Evolutionary conservation across 2,797 vertebrate genomes (phyloP).

Genomic region (Eutrigla gurnardus): DNA sequence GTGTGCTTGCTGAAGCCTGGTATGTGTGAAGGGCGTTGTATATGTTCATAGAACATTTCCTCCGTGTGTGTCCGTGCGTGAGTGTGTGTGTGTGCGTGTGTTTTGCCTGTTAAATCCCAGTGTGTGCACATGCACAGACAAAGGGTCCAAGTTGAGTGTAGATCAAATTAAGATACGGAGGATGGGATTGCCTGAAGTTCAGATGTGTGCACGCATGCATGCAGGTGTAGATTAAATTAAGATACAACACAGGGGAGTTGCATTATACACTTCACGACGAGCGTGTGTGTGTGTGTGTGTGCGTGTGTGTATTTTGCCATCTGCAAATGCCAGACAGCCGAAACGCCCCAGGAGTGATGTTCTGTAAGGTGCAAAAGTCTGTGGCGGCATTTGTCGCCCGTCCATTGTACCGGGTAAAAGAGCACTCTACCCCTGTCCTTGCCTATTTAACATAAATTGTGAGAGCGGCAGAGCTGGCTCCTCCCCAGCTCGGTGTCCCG

Average conservation of each 20-base stretch:
- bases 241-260: slow-evolving; percentile 71
- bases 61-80: neutral
- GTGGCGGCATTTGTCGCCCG: slow-evolving; percentile 70
- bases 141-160: slow-evolving; percentile 61
- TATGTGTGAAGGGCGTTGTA: slow-evolving; percentile 40
- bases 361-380: slow-evolving; percentile 68
- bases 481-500: slow-evolving; percentile 17
- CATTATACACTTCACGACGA: slow-evolving; percentile 63
- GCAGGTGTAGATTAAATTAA: slow-evolving; percentile 85
- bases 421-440: slow-evolving; percentile 38
- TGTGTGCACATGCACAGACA: slow-evolving; percentile 48
- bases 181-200: slow-evolving; percentile 60
- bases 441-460: slow-evolving; percentile 49
- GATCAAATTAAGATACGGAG: slow-evolving; percentile 79
- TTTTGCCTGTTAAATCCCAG: slow-evolving; percentile 34
- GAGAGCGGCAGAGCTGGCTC: slow-evolving; percentile 23
- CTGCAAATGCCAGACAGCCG: slow-evolving; percentile 66
- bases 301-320: slow-evolving; percentile 43
- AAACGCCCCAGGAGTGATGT: slow-evolving; percentile 62
- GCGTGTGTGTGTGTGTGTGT: neutral
- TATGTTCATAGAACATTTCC: slow-evolving; percentile 35
- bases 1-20: neutral
- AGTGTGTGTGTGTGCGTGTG: slow-evolving; percentile 9
- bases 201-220: slow-evolving; percentile 63
- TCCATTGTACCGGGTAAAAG: slow-evolving; percentile 58